Conservation (phyloP, 2,888 invertebrate genomes). For the Nomada fucata region DNA sequence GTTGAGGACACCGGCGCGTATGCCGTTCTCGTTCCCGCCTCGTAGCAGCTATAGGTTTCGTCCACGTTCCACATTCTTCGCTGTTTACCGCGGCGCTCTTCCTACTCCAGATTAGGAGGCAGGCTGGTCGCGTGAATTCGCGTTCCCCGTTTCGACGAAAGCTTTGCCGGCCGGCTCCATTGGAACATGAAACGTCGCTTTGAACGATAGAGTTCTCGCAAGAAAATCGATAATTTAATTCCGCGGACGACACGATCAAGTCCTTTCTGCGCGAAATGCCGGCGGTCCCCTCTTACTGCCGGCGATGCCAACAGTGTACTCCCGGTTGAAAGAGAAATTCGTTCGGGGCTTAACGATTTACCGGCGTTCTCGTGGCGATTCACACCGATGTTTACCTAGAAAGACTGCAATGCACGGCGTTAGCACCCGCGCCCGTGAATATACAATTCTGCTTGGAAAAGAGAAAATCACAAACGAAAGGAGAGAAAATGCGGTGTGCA, state of each 20-base stretch:
- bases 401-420: neutral
- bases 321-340: slow-evolving; percentile 12
- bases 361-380: slow-evolving; percentile 7
- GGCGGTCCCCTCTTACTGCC: neutral
- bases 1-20: slow-evolving; percentile 11
- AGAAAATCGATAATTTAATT: slow-evolving; percentile 6
- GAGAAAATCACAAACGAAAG: slow-evolving; percentile 61
- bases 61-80: slow-evolving; percentile 13
- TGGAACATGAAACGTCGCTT: slow-evolving; percentile 9
- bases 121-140: neutral
- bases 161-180: neutral
- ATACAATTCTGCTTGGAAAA: slow-evolving; percentile 37
- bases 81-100: slow-evolving; percentile 5
- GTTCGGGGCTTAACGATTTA: slow-evolving; percentile 32
- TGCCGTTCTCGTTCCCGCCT: neutral
- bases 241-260: neutral
- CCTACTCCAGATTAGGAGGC: neutral
- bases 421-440: slow-evolving; percentile 3
- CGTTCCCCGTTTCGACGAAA: slow-evolving; percentile 1
- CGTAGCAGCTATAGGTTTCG: neutral
- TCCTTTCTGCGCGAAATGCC: neutral
- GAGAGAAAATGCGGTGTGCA: slow-evolving; percentile 59
- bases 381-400: slow-evolving; percentile 32
- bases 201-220: neutral
- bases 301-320: neutral